Conservation (phyloP, 2,888 invertebrate genomes). For the Acleris cristana region DNA sequence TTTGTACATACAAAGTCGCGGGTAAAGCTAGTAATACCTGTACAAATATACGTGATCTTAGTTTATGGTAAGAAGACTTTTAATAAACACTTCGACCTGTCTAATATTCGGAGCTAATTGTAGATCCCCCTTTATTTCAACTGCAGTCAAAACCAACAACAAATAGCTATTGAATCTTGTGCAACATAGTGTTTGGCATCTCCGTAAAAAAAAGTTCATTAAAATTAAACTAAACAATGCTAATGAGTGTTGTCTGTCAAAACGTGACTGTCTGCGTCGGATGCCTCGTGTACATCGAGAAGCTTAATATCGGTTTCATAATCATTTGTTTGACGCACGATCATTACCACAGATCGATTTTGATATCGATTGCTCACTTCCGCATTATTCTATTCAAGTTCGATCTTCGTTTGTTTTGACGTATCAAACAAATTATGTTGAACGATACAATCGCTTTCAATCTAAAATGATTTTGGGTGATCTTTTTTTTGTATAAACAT, state of each 20-base stretch:
- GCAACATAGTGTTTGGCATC: slow-evolving; percentile 36
- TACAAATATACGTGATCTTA: too few species aligned
- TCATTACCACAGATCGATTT: slow-evolving; percentile 72
- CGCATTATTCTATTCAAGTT: slow-evolving; percentile 63
- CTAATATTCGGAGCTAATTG: not conserved
- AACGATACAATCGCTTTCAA: slow-evolving; percentile 25
- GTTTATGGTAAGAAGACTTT: too few species aligned
- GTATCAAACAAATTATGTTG: slow-evolving; percentile 49
- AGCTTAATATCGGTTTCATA: slow-evolving; percentile 70
- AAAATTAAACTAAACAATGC: slow-evolving; percentile 71
- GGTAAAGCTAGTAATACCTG: too few species aligned
- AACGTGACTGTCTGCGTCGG: slow-evolving; percentile 47
- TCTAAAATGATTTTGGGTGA: slow-evolving; percentile 3
- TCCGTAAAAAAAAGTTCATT: slow-evolving; percentile 52
- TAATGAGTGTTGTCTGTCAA: slow-evolving; percentile 67
- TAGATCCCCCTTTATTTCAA: not conserved
- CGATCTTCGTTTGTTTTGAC: slow-evolving; percentile 50
- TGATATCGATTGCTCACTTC: slow-evolving; percentile 77
- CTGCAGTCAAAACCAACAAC: slow-evolving; percentile 11
- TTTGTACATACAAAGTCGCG: too few species aligned
- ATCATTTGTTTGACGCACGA: slow-evolving; percentile 70
- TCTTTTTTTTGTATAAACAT: not conserved
- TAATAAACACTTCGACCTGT: not conserved
- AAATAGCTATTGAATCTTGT: slow-evolving; percentile 23
- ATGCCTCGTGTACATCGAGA: slow-evolving; percentile 39